Evolutionary conservation across 2,797 vertebrate species (phyloP), one percentile per base, ranked within the genome.

Genomic region (Podarcis siculus): DNA sequence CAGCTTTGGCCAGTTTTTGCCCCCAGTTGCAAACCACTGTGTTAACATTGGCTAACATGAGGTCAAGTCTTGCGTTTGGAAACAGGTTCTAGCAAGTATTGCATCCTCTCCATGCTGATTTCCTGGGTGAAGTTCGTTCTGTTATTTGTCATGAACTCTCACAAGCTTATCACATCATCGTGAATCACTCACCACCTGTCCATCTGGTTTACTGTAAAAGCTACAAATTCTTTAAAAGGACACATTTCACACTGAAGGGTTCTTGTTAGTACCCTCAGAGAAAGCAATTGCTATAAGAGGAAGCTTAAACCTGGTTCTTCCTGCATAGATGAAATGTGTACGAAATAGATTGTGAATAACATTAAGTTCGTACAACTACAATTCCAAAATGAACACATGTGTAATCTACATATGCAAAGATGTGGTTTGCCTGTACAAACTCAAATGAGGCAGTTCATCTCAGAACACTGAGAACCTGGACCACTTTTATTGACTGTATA

Each of bases 1-100:
- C 27, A 6, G 61, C 35, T 78, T 61, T 69, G 23, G 0, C 82
- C 45, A 82, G 30, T 37, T 21, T 37, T 64, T 35, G 1, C 15
- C 3, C 21, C 67, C 12, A 35, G 6, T 85, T 39, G 42, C 27
- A 61, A 78, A 19, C 30, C 32, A 72, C 1, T 49, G 6, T 13
- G 35, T 45, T 30, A 45, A 72, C 45, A 86, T 61, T 58, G 45
- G 49, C 55, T n/a, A 45, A n/a, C 30, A 13, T 15, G 61, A 82
- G 37, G 45, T 37, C 71, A 83, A 13, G 27, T 37, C 80, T 64
- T 61, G 8, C 35, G 8, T 30, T 83, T 32, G 32, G 35, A 83
- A 86, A 83, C 73, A n/a, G n/a, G 80, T 66, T 83, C 49, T 89
- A 37, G 75, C 75, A 83, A 83, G 85, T 72, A 64, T 27, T 35